phyloP scores from a whole-genome alignment of 64 coral and sea anemone species.

The Pachyseris speciosa region DNA sequence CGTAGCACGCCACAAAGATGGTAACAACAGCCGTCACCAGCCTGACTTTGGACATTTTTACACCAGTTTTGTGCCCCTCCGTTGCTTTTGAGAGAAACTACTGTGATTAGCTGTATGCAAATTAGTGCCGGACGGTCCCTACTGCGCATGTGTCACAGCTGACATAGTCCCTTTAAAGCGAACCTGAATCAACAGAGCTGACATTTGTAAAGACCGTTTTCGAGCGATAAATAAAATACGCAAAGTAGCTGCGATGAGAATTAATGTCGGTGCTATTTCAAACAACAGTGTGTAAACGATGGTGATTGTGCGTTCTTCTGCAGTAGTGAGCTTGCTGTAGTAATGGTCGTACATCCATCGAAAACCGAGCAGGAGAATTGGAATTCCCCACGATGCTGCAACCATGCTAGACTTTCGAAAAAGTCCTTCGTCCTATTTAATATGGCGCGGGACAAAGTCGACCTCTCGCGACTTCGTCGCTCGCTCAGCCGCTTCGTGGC shows the following conservation, averaged over 20 bases:
- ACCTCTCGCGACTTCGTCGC: too few species aligned
- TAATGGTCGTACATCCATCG: neutral
- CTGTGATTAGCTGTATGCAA: too few species aligned
- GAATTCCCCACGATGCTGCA: constrained; percentile 3
- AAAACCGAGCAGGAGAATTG: neutral
- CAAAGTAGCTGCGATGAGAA: neutral
- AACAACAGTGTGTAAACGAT: constrained; percentile 1
- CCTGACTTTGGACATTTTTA: neutral
- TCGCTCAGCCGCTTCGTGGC: too few species aligned
- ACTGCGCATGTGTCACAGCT: too few species aligned
- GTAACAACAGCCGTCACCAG: neutral
- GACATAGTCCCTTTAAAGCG: too few species aligned
- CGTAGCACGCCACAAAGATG: neutral
- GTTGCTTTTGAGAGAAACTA: neutral
- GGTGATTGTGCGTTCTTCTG: neutral
- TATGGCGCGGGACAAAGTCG: too few species aligned
- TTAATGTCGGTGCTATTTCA: neutral
- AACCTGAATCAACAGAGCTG: neutral
- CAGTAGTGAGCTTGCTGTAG: neutral
- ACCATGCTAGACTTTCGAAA: too few species aligned
- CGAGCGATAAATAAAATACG: constrained; percentile 1
- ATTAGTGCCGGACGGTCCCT: too few species aligned
- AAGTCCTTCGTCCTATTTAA: too few species aligned
- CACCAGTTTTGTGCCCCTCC: neutral
- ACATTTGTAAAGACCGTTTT: neutral